Conservation (phyloP, 2,797 vertebrate species). For the Trachurus trachurus region DNA sequence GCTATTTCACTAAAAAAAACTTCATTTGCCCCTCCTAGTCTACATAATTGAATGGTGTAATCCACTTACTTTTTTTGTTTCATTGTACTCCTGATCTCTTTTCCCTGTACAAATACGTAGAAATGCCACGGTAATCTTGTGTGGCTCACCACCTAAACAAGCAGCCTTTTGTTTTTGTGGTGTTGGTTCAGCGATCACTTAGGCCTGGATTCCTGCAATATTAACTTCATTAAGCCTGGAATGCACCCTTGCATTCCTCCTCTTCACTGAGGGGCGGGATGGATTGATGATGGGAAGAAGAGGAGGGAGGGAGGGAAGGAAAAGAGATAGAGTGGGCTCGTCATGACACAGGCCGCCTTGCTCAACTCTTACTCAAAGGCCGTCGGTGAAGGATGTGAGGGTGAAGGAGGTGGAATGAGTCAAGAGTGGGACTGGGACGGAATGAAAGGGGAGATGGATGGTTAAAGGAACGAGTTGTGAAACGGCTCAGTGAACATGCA, state of each 20-base stretch:
- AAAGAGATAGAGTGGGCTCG: slow-evolving; percentile 38
- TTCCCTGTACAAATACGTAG: slow-evolving; percentile 59
- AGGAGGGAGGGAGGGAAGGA: slow-evolving; percentile 38
- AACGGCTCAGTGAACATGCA: slow-evolving; percentile 37
- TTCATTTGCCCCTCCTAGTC: slow-evolving; percentile 21
- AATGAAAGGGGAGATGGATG: slow-evolving; percentile 59
- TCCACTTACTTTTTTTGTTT: slow-evolving; percentile 65
- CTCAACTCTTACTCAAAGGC: slow-evolving; percentile 55
- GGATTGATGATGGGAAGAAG: slow-evolving; percentile 74
- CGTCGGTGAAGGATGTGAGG: slow-evolving; percentile 48
- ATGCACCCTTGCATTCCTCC: slow-evolving; percentile 88
- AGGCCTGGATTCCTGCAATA: slow-evolving; percentile 89
- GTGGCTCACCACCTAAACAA: slow-evolving; percentile 83
- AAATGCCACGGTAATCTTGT: slow-evolving; percentile 77
- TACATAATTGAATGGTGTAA: slow-evolving; percentile 57
- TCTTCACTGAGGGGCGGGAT: slow-evolving; percentile 79
- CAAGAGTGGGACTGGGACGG: slow-evolving; percentile 50
- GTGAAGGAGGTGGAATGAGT: slow-evolving; percentile 64
- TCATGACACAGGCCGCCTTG: slow-evolving; percentile 56
- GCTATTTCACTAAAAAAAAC: slow-evolving; percentile 18
- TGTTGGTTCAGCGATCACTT: slow-evolving; percentile 84
- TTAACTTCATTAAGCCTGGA: slow-evolving; percentile 94
- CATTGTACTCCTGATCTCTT: slow-evolving; percentile 38
- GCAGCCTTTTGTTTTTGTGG: slow-evolving; percentile 88
- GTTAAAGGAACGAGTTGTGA: slow-evolving; percentile 58